A percentile compares a stretch with the other conserved stretches of the same genome.
These are phyloP conservation scores for Pangasius krempfi DNA, from an alignment of 2,797 vertebrate genomes.

Conservation along the genomic window DNA sequence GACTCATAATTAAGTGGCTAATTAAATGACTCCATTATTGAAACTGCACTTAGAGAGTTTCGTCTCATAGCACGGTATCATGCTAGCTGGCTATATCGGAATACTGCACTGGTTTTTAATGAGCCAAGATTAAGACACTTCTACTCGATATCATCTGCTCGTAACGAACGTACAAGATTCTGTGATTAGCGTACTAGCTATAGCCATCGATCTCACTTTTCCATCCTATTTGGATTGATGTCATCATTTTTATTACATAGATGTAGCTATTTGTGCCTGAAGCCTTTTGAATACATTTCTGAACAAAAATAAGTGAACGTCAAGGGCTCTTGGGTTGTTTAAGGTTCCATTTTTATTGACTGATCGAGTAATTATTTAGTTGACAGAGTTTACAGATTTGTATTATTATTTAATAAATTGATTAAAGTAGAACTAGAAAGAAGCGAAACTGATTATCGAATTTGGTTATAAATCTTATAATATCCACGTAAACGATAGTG, in stretches of 20 bases:
- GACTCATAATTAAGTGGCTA: constrained; percentile 2
- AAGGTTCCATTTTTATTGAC: background rate
- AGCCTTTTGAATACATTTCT: background rate
- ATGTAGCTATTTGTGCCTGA: background rate
- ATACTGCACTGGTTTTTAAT: background rate
- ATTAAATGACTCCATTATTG: background rate
- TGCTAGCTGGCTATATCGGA: background rate
- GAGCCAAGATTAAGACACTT: background rate
- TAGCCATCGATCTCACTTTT: background rate
- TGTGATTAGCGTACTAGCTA: background rate
- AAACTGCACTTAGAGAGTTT: background rate
- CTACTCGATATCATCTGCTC: background rate
- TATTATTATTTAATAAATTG: background rate
- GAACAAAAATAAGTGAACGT: background rate
- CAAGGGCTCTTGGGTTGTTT: background rate
- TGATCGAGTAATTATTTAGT: background rate
- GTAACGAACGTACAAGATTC: background rate
- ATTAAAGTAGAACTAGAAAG: background rate
- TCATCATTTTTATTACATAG: background rate
- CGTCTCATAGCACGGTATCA: background rate
- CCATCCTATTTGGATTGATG: background rate
- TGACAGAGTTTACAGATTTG: background rate
- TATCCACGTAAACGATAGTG: background rate
- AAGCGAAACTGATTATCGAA: too few relatives aligned
- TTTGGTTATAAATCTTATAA: background rate